Base-by-base conservation (phyloP, 2,888 invertebrate species). In the Chrysotoxum bicinctum region DNA sequence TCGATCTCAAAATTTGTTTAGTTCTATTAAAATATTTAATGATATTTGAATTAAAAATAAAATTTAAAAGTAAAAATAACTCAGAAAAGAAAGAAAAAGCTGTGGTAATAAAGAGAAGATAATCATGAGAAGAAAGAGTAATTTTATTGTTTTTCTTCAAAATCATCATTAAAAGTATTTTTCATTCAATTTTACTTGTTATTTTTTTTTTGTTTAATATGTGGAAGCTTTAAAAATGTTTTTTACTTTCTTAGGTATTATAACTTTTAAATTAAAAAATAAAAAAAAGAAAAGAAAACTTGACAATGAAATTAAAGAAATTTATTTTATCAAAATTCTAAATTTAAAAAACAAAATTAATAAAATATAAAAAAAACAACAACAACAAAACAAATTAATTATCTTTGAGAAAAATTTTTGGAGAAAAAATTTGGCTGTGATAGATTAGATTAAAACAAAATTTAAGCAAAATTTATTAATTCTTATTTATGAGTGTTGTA, bases 381-480 rank as follows among this genome's bases (percentile, higher is more conserved):
- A 78, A 85, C 72, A 60, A 26, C 6, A 81, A n/a, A 87, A 68
- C 40, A 82, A 87, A 82, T 81, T 60, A 72, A 87, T 87, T 58
- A 85, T 86, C 88, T 89, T 89, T 88, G 88, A 87, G 88, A 88
- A 88, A 89, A 89, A 89, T 90, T 89, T 89, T 91, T 90, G 90
- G 90, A 90, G 89, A 89, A 90, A 91, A 91, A 91, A 91, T 91
- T 91, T 91, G 91, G 91, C 91, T 91, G 91, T 91, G 91, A 91
- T 92, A 92, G 91, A 90, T 90, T 90, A 87, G 88, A 85, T 80
- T 87, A 86, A 87, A 87, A 78, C 69, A 87, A 87, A 87, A 87
- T 79, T 79, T 83, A 81, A 80, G 64, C 80, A 77, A 87, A 87
- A 87, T 87, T 87, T 87, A 87, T 87, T 81, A 75, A 87, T 84